Base-by-base conservation (phyloP, 2,888 invertebrate genomes). In the Phania funesta region DNA sequence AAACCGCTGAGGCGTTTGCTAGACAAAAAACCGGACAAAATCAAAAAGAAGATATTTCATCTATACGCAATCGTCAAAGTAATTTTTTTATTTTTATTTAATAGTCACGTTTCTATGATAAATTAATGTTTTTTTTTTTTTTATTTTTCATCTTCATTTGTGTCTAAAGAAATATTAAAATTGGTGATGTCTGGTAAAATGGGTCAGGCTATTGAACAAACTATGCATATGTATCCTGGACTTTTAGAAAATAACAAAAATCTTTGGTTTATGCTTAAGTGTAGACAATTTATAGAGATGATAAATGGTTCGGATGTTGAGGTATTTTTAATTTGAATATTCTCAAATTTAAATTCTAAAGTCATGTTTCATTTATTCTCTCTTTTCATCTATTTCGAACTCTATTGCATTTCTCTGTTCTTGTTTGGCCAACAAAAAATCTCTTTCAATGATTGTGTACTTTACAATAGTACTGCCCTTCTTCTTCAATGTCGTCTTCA, bases 261-360 rank as follows among this genome's bases (percentile, higher is more conserved):
- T 91, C 93, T 99, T 87, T 93, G 97, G 90, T 99, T 99, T 92
- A 95, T 97, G 93, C 94, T 99, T 88, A 98, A 98, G 92, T 98
- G 98, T 90, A 95, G 99, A 83, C 99, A 99, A 93, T 99, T 99
- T 92, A 96, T 99, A 44, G 99, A 99, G 92, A 98, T 99, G 98
- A 97, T 99, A 85, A 96, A 96, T 91, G 97, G 97, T 77, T 94
- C 96, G 71, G 97, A 97, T 91, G 93, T 94, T 54, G 96, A 94
- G 91, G 94, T 93, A 92, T 91, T 73, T 58, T 67, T 58, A 58
- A n/a, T 65, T 54, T 29, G 11, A 16, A 20, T 38, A 16, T 13
- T 16, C 3, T 7, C 16, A 16, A 9, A 38, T 24, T 2, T 68
- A 73, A 77, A 82, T 78, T 82, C 82, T 82, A 68, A 82, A 68